Evolutionary conservation across 2,113 vertebrate genomes (phyloP).

Genomic region (Numenius arquata): DNA sequence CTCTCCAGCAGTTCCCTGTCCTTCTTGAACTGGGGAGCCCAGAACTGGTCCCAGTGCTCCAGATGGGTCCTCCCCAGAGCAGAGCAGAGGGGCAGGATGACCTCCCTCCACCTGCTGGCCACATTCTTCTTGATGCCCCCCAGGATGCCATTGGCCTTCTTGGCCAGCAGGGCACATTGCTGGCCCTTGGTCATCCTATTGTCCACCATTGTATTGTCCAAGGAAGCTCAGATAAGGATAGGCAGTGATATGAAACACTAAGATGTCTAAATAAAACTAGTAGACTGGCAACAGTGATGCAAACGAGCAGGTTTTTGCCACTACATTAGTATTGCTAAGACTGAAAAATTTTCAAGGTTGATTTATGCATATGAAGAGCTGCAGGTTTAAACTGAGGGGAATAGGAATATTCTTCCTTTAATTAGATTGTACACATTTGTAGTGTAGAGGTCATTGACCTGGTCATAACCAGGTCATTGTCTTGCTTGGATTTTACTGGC

Average conservation of each 20-base stretch:
- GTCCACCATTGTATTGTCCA: too few relatives aligned
- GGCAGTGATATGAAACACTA: background rate
- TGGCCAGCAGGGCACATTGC: too few relatives aligned
- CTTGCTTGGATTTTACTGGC: background rate
- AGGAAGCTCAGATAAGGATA: background rate
- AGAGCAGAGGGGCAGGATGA: too few relatives aligned
- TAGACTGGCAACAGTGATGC: background rate
- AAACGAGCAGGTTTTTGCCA: background rate
- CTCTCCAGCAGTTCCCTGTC: too few relatives aligned
- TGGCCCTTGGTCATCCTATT: too few relatives aligned
- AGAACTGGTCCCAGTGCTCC: too few relatives aligned
- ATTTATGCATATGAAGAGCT: background rate
- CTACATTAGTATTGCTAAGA: background rate
- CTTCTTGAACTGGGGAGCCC: too few relatives aligned
- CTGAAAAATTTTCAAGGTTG: background rate
- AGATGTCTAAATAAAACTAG: background rate
- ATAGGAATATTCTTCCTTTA: background rate
- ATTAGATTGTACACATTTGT: background rate
- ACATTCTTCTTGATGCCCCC: too few relatives aligned
- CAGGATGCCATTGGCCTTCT: too few relatives aligned
- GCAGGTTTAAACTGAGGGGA: background rate
- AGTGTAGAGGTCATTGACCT: too few relatives aligned
- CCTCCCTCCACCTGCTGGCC: too few relatives aligned
- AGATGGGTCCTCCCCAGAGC: too few relatives aligned
- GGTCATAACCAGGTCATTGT: background rate